Evolutionary conservation across 2,113 vertebrate genomes (phyloP).

Genomic region (Nibea albiflora): DNA sequence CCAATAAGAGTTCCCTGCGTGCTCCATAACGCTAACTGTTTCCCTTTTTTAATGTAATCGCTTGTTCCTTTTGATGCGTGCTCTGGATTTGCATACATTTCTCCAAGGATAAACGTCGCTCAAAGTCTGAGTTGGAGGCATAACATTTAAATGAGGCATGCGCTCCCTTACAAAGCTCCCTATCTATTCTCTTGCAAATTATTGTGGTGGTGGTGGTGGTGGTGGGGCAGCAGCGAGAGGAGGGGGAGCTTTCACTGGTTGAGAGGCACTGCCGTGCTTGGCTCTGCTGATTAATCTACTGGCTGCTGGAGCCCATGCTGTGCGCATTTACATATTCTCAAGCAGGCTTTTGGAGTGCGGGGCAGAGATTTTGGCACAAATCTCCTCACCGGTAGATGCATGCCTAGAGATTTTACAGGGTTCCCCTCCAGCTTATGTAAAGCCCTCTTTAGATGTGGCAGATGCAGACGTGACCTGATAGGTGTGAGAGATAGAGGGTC

Average conservation of each 20-base stretch:
- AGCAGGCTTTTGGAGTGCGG: constrained; percentile 73
- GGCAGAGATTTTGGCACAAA: constrained; percentile 73
- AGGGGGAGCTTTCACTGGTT: constrained; percentile 59
- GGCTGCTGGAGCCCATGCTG: constrained; percentile 79
- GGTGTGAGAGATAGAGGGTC: constrained; percentile 59
- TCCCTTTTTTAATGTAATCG: constrained; percentile 81
- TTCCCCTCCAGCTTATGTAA: constrained; percentile 69
- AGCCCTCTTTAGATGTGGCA: constrained; percentile 64
- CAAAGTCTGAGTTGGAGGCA: constrained; percentile 79
- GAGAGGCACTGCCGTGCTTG: constrained; percentile 71
- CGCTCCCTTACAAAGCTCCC: constrained; percentile 74
- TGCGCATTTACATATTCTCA: constrained; percentile 82
- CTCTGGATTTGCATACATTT: constrained; percentile 85
- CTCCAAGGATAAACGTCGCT: constrained; percentile 82
- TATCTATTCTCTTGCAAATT: constrained; percentile 83
- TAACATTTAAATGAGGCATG: constrained; percentile 86
- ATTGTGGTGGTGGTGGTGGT: constrained; percentile 65
- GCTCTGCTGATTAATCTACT: constrained; percentile 81
- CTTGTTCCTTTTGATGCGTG: constrained; percentile 83
- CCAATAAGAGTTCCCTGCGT: constrained; percentile 55
- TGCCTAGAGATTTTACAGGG: constrained; percentile 60
- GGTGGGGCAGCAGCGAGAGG: constrained; percentile 35
- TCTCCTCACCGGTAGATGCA: constrained; percentile 61
- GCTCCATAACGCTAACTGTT: constrained; percentile 63
- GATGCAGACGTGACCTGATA: constrained; percentile 61